Evolutionary conservation across 2,888 invertebrate genomes (phyloP), one percentile per base, ranked within the genome.

Genomic region (Thysanoteuthis rhombus): DNA sequence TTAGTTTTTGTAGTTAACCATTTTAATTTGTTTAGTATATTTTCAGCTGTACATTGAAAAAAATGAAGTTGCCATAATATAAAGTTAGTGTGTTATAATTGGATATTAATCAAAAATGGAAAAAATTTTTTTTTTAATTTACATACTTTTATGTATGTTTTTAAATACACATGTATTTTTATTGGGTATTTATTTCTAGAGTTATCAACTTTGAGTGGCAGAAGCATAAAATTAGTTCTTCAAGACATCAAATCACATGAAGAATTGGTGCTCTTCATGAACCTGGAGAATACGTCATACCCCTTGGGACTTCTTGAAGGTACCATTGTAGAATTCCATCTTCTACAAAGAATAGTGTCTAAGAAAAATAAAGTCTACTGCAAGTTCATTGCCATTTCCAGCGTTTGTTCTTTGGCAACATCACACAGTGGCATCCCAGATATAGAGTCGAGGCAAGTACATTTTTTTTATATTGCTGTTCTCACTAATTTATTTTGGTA

Each of bases 231-330:
- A 45, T 93, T 95, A 16, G 93, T 92, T 58, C 90, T 95, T n/a
- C 90, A 92, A 39, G 94, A 94, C 89, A 40, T 90, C 1, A 42
- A 38, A 39, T 92, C 94, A 22, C 92, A 91, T 39, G 47, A 90
- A 36, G 93, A 94, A 42, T 47, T 95, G 39, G 93, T 93, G 89
- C 94, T 96, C 3, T 96, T 95, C 93, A 92, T 96, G 58, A 95
- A 95, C 75, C 94, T 95, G 16, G 94, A 95, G 47, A 94, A 93
- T 47, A 93, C 94, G 75, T 90, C 93, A 5, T 94, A 94, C 92
- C 95, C 95, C 0, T 93, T 94, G 36, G 95, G 95, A 12, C 94
- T 96, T 38, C 52, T 95, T n/a, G 95, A 95, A 22, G 95, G 95
- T 39, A 93, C 94, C 52, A 91, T 94, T 42, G 94, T 95, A 0